Base-by-base conservation (phyloP, 2,797 vertebrate species). In the Hafferia zeledoni region DNA sequence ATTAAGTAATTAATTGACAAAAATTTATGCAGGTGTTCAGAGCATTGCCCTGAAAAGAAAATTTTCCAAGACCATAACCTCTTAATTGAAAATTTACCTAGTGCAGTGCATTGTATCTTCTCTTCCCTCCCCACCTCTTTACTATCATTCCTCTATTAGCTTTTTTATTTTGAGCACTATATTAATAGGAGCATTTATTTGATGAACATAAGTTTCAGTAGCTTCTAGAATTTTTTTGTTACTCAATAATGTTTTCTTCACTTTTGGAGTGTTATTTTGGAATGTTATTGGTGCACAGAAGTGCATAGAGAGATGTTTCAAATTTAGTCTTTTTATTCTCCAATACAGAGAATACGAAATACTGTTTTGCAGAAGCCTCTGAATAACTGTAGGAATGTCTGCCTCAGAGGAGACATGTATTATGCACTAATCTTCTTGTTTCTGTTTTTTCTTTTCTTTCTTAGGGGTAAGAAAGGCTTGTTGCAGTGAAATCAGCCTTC, bases 281-380 rank as follows among this genome's bases (percentile, higher is more conserved):
- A 87, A 56, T 69, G 33, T 35, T 95, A 49, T 35, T 88, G 30
- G 59, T 84, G 55, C 33, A 57, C 7, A 64, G 28, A 57, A 94
- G 20, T 70, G 57, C 53, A 30, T 15, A 91, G 50, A 78, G 71
- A 85, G 65, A 75, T 43, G 52, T 93, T 94, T 94, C 67, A 82
- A 69, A 83, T 83, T 76, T 70, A 60, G 52, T 84, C 89, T 93
- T 91, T 94, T 93, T 87, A 65, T 83, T 92, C 52, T 91, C n/a
- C 35, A 88, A 50, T 87, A 92, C 30, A 84, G 70, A 95, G 95
- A 96, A 96, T 96, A 91, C 2, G 56, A 94, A 94, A 97, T 94
- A 91, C 56, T 95, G 77, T 93, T 96, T 90, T 91, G 80, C 87
- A 94, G 93, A 90, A 96, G 59, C 44, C 49, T 92, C 71, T 86